Base-by-base conservation (phyloP, 1,140 invertebrate genomes). In the Polyergus mexicanus region DNA sequence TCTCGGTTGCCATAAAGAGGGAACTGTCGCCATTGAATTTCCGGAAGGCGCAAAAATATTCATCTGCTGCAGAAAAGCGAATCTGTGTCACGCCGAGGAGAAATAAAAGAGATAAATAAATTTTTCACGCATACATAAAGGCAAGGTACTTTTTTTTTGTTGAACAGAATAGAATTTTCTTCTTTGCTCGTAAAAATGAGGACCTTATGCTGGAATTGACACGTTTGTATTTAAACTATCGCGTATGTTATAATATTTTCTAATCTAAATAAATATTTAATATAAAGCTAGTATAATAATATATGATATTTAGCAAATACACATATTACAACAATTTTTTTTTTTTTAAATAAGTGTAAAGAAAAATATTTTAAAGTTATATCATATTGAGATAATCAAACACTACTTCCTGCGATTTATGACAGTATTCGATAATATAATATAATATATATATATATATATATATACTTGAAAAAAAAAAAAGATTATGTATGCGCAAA, bases 1-100 rank as follows among this genome's bases (percentile, higher is more conserved):
- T 80, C 74, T 68, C 72, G 85, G 44, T 69, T 85, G 86, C 56
- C 63, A 90, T 90, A 88, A 90, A 90, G 77, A 75, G 87, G 69
- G 56, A 71, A 72, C 81, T 65, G 75, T 56, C 78, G 62, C 85
- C 88, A 81, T 87, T 83, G 86, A 89, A 89, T 89, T 89, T 90
- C 88, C 89, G 89, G 81, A 76, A 85, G 56, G 63, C 60, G 56
- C 71, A 58, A 58, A 76, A 85, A 87, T 89, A 89, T 89, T 87
- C 89, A 89, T 89, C 85, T 83, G 60, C 35, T 72, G 22, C 10
- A 32, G 41, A n/a, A 76, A 66, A 44, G 25, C 22, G 66, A 38
- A 88, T 85, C 68, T 85, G 63, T 71, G 87, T 74, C 60, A 76
- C 35, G 11, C 8, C 25, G n/a, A 35, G 28, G 22, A 60, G 60